Base-by-base conservation (phyloP, 2,797 vertebrate genomes). In the Crocodylus rhombifer region DNA sequence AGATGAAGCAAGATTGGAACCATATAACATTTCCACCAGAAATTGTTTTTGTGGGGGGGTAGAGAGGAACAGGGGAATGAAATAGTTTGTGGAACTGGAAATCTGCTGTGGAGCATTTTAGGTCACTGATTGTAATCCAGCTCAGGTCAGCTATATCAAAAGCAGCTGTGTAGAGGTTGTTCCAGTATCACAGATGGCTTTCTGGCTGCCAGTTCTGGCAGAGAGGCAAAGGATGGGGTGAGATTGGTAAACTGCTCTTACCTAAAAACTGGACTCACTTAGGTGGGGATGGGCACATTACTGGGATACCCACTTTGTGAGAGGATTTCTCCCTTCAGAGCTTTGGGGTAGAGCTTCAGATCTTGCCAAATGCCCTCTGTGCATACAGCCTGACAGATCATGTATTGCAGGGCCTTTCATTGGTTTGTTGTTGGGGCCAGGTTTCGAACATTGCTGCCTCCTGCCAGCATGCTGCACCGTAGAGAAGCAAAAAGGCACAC, bases 331-430 rank as follows among this genome's bases (percentile, higher is more conserved):
- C 9, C 42, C 21, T 86, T 55, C 60, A 26, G 33, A 1, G 60
- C 71, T 42, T 4, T 36, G 87, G 33, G 64, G 21, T 25, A 16
- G 73, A 16, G 28, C 28, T 67, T 87, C 6, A 55, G 80, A 33
- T 26, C 69, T 23, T 51, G 55, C 62, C 51, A 5, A 42, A 26
- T 67, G 0, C 0, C 82, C 67, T 69, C 33, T 33, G 21, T 80
- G 69, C 42, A 21, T 61, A 55, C 14, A 7, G 55, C 0, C 1
- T 6, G 76, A 5, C 60, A 15, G 67, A 4, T 16, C 28, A 18
- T 30, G 17, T 18, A 18, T 8, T 14, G 57, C 75, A 33, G 21
- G 13, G 42, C 71, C 25, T 15, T 12, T 28, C 7, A 5, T 15
- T 55, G 42, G 23, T 8, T 25, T 51, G 42, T 4, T 28, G 71